A percentile compares a stretch with the other conserved stretches of the same genome.
Evolutionary conservation across 30 jellyfish, hydroid and myxozoan species (phyloP).

Genomic region (Sanderia malayensis): DNA sequence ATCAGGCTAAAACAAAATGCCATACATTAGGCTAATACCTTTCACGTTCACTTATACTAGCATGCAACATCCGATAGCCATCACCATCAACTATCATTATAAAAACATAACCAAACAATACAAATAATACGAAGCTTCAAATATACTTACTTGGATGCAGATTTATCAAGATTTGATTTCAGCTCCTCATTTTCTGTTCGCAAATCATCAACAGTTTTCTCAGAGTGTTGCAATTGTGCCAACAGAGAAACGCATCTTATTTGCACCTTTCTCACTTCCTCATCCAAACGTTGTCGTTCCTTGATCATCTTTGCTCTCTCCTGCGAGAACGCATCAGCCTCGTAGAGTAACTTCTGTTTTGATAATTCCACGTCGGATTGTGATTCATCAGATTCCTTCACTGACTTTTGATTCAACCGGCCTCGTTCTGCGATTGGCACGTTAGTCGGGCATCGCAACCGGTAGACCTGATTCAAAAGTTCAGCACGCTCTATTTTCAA

Average conservation of each 20-base stretch:
- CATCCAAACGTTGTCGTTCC: conserved; percentile 96
- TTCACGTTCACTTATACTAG: too few species aligned
- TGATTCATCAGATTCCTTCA: conserved; percentile 39
- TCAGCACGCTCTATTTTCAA: conserved; percentile 89
- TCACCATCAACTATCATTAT: too few species aligned
- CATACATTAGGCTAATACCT: too few species aligned
- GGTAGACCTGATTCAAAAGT: conserved; percentile 82
- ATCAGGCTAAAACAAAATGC: conserved; percentile 20
- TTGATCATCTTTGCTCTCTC: conserved; percentile 86
- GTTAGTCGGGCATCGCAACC: conserved; percentile 80
- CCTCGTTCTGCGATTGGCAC: conserved; percentile 67
- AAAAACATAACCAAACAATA: too few species aligned
- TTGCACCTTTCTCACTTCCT: conserved; percentile 90
- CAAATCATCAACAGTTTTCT: conserved; percentile 85
- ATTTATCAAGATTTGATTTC: conserved; percentile 58
- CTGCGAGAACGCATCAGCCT: conserved; percentile 97
- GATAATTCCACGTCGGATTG: conserved; percentile 85
- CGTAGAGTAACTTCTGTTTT: conserved; percentile 79
- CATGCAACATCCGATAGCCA: too few species aligned
- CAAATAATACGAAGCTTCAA: too few species aligned
- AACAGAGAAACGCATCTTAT: conserved; percentile 82
- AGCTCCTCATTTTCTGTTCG: conserved; percentile 82
- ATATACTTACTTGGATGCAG: conserved; percentile 45
- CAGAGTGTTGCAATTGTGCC: conserved; percentile 96
- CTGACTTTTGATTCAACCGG: conserved; percentile 28